Evolutionary conservation across 2,113 vertebrate species (phyloP).

Genomic region (Morone chrysops): DNA sequence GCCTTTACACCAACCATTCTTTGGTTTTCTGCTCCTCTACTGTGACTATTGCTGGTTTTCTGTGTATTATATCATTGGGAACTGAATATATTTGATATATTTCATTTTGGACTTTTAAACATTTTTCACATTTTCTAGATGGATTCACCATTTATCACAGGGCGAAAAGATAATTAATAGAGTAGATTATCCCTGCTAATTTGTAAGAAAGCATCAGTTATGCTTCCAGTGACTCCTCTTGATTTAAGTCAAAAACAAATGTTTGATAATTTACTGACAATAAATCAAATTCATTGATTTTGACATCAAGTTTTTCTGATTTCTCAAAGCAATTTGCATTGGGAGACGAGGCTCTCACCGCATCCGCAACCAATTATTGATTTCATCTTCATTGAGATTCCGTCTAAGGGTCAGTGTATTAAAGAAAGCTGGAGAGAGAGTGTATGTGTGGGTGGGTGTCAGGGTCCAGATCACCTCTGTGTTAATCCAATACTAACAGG

Average conservation of each 20-base stretch:
- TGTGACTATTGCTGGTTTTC: background rate
- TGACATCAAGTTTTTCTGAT: background rate
- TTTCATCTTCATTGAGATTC: conserved; percentile 39
- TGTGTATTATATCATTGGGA: background rate
- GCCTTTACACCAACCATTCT: background rate
- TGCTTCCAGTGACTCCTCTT: background rate
- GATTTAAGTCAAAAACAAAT: background rate
- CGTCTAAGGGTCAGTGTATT: conserved; percentile 5
- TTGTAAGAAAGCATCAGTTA: background rate
- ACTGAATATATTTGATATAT: background rate
- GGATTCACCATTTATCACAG: too few species aligned
- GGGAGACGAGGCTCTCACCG: background rate
- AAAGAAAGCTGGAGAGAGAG: background rate
- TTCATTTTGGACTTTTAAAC: background rate
- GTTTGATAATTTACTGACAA: background rate
- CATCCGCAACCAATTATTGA: conserved; percentile 33
- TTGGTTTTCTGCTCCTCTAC: background rate
- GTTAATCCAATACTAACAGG: conserved; percentile 68
- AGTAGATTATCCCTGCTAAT: background rate
- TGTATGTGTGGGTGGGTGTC: conserved; percentile 9
- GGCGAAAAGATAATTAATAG: background rate
- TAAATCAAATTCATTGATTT: background rate
- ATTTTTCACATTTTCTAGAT: background rate
- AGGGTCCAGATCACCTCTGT: conserved; percentile 50
- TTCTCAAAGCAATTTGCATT: conserved; percentile 20